phyloP scores from a whole-genome alignment of 1,140 invertebrate genomes.

The Ips typographus region DNA sequence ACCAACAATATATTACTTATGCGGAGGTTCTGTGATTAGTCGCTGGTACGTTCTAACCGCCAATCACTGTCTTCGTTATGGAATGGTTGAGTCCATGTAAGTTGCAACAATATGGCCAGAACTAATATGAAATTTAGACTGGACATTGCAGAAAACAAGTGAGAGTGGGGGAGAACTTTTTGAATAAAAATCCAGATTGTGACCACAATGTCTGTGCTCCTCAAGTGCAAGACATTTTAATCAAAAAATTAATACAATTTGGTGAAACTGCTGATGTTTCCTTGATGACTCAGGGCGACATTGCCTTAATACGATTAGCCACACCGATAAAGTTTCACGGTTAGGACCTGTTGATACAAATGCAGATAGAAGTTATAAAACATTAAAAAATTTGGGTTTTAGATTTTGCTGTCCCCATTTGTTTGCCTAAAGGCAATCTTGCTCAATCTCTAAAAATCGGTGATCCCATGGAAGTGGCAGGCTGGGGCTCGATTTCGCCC shows the following conservation, averaged over 20 bases:
- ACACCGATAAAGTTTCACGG: slow-evolving; percentile 53
- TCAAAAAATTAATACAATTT: slow-evolving; percentile 56
- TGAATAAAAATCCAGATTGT: slow-evolving; percentile 59
- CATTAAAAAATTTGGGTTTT: slow-evolving; percentile 20
- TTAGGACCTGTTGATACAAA: background rate
- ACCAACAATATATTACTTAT: background rate
- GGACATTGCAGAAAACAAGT: slow-evolving; percentile 43
- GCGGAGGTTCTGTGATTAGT: background rate
- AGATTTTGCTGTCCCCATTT: slow-evolving; percentile 39
- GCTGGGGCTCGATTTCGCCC: slow-evolving; percentile 33
- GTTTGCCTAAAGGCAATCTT: slow-evolving; percentile 29
- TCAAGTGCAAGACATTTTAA: slow-evolving; percentile 56
- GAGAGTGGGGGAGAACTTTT: slow-evolving; percentile 63
- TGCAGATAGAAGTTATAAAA: background rate
- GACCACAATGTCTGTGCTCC: slow-evolving; percentile 58
- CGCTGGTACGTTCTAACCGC: background rate
- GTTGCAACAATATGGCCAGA: no score
- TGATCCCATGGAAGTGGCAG: slow-evolving; percentile 22
- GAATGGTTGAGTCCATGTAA: no score
- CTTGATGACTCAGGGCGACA: slow-evolving; percentile 45
- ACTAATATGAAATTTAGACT: no score
- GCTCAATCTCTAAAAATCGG: slow-evolving; percentile 5
- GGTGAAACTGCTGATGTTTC: slow-evolving; percentile 35
- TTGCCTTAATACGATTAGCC: slow-evolving; percentile 56
- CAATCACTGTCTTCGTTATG: background rate